Evolutionary conservation across 2,797 vertebrate species (phyloP).

Genomic region (Muscicapa comitata): DNA sequence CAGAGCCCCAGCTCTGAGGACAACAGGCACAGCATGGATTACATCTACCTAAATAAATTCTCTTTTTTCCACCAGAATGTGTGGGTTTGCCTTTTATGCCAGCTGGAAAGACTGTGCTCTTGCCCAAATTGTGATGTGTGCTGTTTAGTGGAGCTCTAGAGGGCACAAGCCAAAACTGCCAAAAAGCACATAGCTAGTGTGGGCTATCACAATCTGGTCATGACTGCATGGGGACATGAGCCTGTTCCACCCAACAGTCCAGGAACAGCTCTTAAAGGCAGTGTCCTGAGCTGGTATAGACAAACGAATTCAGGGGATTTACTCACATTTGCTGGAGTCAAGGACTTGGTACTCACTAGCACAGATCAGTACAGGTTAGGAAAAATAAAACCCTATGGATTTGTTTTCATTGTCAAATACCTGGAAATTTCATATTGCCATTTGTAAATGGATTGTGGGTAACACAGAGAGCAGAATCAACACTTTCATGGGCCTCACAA

Average conservation of each 20-base stretch:
- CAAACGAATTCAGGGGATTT: neutral
- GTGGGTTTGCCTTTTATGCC: neutral
- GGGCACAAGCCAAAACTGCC: neutral
- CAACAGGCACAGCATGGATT: neutral
- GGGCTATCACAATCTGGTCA: neutral
- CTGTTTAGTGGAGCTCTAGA: neutral
- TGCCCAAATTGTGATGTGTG: fast-evolving
- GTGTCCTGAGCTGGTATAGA: neutral
- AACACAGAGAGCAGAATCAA: neutral
- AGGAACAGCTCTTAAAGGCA: neutral
- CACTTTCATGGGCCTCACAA: neutral
- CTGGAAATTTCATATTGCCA: neutral
- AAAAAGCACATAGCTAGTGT: neutral
- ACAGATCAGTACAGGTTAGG: neutral
- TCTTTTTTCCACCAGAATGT: neutral
- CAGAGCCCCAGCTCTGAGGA: neutral
- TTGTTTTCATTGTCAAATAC: neutral
- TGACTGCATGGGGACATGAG: neutral
- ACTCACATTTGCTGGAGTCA: neutral
- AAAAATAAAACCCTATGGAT: neutral
- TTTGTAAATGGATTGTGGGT: neutral
- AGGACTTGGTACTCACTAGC: neutral
- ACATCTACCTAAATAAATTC: neutral
- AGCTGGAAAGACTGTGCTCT: neutral
- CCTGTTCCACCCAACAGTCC: neutral